phyloP scores from a whole-genome alignment of 2,888 invertebrate genomes.

The Oscheius myriophilus region DNA sequence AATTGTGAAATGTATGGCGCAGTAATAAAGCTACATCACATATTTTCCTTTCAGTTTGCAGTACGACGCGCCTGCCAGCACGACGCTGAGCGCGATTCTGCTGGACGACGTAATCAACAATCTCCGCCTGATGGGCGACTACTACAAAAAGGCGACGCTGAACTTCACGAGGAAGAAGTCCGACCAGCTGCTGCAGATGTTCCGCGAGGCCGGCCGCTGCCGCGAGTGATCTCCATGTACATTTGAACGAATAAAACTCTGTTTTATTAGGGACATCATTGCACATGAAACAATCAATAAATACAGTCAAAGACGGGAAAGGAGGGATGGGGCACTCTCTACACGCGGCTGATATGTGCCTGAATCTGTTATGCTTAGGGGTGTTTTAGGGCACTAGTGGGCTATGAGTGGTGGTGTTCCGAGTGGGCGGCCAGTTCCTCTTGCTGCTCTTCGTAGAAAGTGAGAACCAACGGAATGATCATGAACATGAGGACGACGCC shows the following conservation, averaged over 20 bases:
- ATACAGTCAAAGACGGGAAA: too few relatives aligned
- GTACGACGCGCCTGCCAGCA: constrained; percentile 57
- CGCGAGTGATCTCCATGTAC: too few relatives aligned
- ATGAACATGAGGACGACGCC: constrained; percentile 66
- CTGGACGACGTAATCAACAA: constrained; percentile 89
- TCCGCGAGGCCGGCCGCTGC: constrained; percentile 35
- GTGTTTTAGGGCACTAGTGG: too few relatives aligned
- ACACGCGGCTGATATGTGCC: too few relatives aligned
- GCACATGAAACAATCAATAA: too few relatives aligned
- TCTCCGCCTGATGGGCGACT: constrained; percentile 83
- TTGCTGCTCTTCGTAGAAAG: constrained; percentile 59
- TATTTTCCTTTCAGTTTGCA: constrained; percentile 45
- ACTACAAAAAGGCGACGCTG: constrained; percentile 84
- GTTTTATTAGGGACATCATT: too few relatives aligned
- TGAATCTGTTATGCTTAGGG: too few relatives aligned
- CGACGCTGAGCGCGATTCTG: constrained; percentile 72
- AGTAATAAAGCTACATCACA: too few relatives aligned
- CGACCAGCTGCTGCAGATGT: constrained; percentile 76
- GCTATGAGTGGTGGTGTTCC: too few relatives aligned
- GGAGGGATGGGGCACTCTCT: too few relatives aligned
- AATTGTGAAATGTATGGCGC: too few relatives aligned
- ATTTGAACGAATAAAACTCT: too few relatives aligned
- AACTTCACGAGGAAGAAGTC: constrained; percentile 84
- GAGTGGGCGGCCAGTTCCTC: constrained; percentile 4
- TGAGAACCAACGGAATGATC: constrained; percentile 61